Base-by-base conservation (phyloP, 2,888 invertebrate genomes). In the Acrocera orbiculus region DNA sequence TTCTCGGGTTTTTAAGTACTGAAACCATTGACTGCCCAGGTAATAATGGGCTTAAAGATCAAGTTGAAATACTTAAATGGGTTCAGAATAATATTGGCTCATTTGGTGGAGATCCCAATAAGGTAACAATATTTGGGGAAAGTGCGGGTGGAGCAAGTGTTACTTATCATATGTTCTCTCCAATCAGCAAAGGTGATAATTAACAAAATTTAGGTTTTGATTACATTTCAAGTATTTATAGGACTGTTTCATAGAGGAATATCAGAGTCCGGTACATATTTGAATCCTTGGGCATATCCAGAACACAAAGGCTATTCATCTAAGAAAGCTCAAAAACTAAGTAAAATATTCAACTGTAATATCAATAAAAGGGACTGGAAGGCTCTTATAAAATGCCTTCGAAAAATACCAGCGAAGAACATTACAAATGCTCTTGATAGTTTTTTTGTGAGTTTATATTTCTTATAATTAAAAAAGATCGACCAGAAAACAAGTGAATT, bases 161-260 rank as follows among this genome's bases (percentile, higher is more conserved):
- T 2, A 72, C 75, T 25, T 75, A 69, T 39, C 76, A 76, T 41
- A 75, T 76, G 73, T 55, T 75, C 26, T 75, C 73, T n/a, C 58
- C 65, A 23, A 57, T 54, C 30, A 55, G 57, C 0, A 52, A 50
- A 37, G 58, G 56, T 19, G 30, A 29, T 23, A 23, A 17, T 10
- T 4, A 11, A 24, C 10, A 8, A 3, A 17, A 19, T n/a, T 6
- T n/a, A 7, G 6, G 22, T 14, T 22, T n/a, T 14, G 10, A 16
- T 15, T 23, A 11, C 11, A 28, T 7, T 10, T 16, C 7, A 27
- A 32, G 22, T 30, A 30, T 28, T 35, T 9, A 16, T 10, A 77
- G 78, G 73, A 37, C 50, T 79, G 9, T 75, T 80, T 43, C 74
- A 76, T 42, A 70, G 70, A 37, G 78, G 66, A 2, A 81, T 82